phyloP scores from a whole-genome alignment of 2,797 vertebrate species.

The Heteromormyrus szaboi region DNA sequence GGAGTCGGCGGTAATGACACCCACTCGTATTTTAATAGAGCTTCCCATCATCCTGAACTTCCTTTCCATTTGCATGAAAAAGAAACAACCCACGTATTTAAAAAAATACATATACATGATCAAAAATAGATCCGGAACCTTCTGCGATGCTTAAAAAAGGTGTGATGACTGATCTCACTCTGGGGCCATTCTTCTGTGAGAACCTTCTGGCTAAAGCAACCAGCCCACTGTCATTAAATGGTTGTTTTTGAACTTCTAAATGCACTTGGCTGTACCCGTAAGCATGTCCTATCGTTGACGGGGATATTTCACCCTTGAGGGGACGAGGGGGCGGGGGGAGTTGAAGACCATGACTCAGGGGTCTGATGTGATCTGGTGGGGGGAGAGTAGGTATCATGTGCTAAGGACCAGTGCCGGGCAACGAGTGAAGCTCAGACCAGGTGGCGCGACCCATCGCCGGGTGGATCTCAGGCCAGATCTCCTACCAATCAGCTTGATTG shows the following conservation, averaged over 20 bases:
- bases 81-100: neutral
- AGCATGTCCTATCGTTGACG: slow-evolving; percentile 21
- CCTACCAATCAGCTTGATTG: slow-evolving; percentile 21
- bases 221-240: slow-evolving; percentile 24
- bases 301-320: neutral
- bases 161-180: neutral
- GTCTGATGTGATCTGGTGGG: neutral
- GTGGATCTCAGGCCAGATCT: slow-evolving; percentile 24
- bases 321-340: neutral
- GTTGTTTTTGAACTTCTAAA: slow-evolving; percentile 40
- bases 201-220: neutral
- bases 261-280: slow-evolving; percentile 31
- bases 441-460: slow-evolving; percentile 7
- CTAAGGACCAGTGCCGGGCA: neutral
- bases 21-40: neutral
- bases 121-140: neutral
- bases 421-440: neutral
- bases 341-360: neutral
- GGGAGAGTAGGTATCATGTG: neutral
- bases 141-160: neutral
- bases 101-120: neutral
- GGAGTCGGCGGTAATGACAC: neutral
- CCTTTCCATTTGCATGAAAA: neutral
- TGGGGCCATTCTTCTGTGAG: neutral
- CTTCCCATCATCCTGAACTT: neutral